Evolutionary conservation across 2,888 invertebrate genomes (phyloP).

Genomic region (Synanthedon formicaeformis): DNA sequence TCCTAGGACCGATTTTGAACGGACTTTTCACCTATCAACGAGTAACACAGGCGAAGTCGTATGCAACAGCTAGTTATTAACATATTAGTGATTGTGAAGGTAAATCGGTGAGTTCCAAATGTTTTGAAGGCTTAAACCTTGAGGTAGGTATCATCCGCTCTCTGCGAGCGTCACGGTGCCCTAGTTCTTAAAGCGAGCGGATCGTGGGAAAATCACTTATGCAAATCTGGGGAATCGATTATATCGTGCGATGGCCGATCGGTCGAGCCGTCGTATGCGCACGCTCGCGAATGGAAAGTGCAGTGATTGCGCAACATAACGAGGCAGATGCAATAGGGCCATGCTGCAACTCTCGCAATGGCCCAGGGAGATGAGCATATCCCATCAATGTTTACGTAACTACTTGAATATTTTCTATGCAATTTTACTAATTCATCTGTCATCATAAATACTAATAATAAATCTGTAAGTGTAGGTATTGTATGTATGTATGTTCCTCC

Average conservation of each 20-base stretch:
- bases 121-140: conserved; percentile 26
- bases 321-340: conserved; percentile 11
- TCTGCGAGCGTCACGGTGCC: conserved; percentile 45
- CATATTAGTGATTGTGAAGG: no score
- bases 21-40: no score
- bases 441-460: no score
- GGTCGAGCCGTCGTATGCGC: conserved; percentile 16
- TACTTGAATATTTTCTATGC: not conserved
- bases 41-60: no score
- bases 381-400: conserved; percentile 2
- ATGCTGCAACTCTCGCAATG: conserved; percentile 14
- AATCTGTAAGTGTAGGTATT: no score
- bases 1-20: no score
- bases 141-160: conserved; percentile 45
- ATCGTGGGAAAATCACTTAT: conserved; percentile 62
- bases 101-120: no score
- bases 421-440: no score
- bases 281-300: conserved; percentile 51
- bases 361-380: conserved; percentile 1
- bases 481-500: no score
- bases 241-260: conserved; percentile 28
- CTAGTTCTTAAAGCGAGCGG: conserved; percentile 47
- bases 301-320: conserved; percentile 41
- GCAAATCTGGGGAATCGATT: conserved; percentile 62
- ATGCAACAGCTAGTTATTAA: no score